A percentile compares a stretch with the other conserved stretches of the same genome.
Evolutionary conservation across 2,797 vertebrate genomes (phyloP).

Genomic region (Varecia variegata): DNA sequence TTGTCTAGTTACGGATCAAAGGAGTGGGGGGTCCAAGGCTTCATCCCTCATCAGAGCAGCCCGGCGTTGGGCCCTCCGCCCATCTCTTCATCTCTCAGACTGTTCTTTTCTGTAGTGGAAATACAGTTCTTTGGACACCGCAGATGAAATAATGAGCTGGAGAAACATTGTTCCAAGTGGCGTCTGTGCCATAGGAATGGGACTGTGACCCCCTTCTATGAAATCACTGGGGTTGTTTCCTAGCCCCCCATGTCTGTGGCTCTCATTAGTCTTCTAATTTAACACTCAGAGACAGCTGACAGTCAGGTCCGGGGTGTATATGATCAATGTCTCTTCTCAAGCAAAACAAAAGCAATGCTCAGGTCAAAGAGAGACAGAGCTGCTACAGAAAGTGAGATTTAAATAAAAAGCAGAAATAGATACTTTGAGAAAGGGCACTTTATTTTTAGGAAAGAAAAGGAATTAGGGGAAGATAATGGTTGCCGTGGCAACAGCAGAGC

Average conservation of each 20-base stretch:
- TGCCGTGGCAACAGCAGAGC: constrained; percentile 28
- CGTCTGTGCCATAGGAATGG: background rate
- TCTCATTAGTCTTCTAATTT: background rate
- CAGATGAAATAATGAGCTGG: background rate
- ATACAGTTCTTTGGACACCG: constrained; percentile 24
- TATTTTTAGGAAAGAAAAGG: constrained; percentile 78
- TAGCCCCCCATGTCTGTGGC: background rate
- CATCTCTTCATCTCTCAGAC: background rate
- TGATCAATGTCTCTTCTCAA: background rate
- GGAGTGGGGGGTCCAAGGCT: background rate
- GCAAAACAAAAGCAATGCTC: constrained; percentile 43
- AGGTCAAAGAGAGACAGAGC: background rate
- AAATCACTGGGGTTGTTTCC: background rate
- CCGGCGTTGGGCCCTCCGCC: background rate
- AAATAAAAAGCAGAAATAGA: constrained; percentile 49
- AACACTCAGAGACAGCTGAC: background rate
- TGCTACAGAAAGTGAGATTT: constrained; percentile 36
- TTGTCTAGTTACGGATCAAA: background rate
- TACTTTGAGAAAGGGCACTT: constrained; percentile 70
- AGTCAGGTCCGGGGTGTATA: background rate
- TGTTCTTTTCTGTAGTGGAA: background rate
- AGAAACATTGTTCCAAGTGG: background rate
- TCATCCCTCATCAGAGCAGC: background rate
- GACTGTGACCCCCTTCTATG: background rate
- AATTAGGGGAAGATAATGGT: constrained; percentile 74